Conservation (phyloP, 2,797 vertebrate species). For the Balearica regulorum region DNA sequence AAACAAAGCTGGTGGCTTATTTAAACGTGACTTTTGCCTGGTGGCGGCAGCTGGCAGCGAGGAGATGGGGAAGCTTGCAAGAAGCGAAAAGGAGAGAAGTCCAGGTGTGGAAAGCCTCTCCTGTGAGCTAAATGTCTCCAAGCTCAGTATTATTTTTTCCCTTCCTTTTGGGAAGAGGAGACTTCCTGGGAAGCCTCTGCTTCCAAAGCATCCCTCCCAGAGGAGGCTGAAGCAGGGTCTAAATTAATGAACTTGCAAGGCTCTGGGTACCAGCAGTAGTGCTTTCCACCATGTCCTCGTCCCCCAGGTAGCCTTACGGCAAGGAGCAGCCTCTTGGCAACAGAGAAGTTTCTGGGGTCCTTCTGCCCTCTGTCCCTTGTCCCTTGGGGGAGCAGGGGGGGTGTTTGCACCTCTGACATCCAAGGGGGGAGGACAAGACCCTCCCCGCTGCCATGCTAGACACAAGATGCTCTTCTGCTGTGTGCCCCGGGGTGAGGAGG, state of each 20-base stretch:
- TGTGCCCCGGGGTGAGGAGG: background rate
- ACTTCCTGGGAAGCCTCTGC: background rate
- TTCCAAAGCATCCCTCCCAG: background rate
- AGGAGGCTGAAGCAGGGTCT: background rate
- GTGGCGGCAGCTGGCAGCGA: background rate
- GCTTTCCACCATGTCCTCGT: background rate
- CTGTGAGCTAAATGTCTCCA: background rate
- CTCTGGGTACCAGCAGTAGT: background rate
- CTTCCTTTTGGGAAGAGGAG: background rate
- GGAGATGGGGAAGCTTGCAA: background rate
- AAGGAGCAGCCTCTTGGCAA: background rate
- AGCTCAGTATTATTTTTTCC: background rate
- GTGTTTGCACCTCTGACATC: background rate
- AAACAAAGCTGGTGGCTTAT: background rate
- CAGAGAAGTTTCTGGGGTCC: background rate
- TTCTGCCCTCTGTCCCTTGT: background rate
- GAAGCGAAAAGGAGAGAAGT: background rate
- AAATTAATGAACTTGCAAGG: background rate
- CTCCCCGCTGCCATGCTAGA: fast-evolving
- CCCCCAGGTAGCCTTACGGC: background rate
- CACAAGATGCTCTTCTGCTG: background rate
- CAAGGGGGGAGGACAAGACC: background rate
- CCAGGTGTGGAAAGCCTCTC: background rate
- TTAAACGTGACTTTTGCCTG: background rate
- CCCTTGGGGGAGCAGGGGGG: background rate